phyloP scores from a whole-genome alignment of 2,113 vertebrate species.

The Phyllostomus discolor region DNA sequence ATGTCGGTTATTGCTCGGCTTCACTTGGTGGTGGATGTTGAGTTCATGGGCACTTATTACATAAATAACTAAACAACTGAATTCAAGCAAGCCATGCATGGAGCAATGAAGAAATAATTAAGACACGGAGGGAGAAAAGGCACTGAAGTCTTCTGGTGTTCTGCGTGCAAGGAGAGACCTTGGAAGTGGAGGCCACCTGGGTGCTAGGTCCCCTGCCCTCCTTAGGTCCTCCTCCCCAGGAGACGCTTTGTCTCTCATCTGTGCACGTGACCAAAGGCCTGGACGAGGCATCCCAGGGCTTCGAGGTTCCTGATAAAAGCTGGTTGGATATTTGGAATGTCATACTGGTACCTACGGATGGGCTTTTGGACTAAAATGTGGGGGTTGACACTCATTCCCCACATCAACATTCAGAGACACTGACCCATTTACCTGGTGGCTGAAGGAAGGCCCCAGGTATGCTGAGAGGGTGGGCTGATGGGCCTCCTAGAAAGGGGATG shows the following conservation, averaged over 20 bases:
- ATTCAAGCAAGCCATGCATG: conserved; percentile 3
- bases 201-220: too few species aligned
- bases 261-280: not conserved
- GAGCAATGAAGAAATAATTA: conserved; percentile 3
- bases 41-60: not conserved
- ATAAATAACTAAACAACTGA: conserved; percentile 8
- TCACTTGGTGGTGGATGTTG: not conserved
- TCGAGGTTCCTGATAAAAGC: not conserved
- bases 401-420: not conserved
- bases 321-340: not conserved
- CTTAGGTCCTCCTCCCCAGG: not conserved
- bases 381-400: not conserved
- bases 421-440: not conserved
- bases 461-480: not conserved
- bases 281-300: not conserved
- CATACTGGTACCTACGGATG: not conserved
- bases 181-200: not conserved
- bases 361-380: not conserved
- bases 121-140: not conserved
- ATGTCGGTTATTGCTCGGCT: not conserved
- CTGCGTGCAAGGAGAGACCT: not conserved
- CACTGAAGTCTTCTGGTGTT: not conserved
- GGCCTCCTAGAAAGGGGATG: not conserved
- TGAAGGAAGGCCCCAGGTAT: not conserved
- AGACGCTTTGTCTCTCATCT: not conserved